These are phyloP conservation scores for Drosophila pseudotalamancana DNA, from an alignment of 2,888 invertebrate genomes.

Conservation along the genomic window DNA sequence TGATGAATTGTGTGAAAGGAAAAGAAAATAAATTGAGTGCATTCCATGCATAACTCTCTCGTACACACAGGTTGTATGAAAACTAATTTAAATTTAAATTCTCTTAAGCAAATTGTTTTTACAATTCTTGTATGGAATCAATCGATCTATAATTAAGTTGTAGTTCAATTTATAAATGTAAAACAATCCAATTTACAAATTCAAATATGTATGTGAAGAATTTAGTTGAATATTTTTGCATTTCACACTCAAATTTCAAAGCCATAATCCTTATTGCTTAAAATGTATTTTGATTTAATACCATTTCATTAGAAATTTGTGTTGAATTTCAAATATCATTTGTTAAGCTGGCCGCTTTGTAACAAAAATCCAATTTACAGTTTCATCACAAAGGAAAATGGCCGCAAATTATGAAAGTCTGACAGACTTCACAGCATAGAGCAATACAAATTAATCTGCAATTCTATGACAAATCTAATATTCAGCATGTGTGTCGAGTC, in stretches of 20 bases:
- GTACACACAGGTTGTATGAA: background rate
- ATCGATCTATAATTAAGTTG: no score
- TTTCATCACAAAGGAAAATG: constrained; percentile 14
- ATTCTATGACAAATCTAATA: constrained; percentile 26
- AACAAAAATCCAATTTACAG: constrained; percentile 11
- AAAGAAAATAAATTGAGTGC: no score
- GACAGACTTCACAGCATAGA: constrained; percentile 8
- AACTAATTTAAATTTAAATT: background rate
- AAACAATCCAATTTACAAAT: no score
- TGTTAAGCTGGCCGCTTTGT: background rate
- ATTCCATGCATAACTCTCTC: background rate
- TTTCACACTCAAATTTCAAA: background rate
- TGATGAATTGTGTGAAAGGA: background rate
- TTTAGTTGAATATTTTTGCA: no score
- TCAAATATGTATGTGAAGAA: no score
- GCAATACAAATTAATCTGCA: constrained; percentile 42
- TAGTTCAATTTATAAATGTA: no score
- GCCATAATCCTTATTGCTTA: background rate
- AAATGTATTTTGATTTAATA: background rate
- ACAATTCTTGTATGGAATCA: no score
- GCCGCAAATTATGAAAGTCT: constrained; percentile 25
- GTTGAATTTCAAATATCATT: background rate
- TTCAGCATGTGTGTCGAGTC: constrained; percentile 35
- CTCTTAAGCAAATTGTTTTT: background rate
- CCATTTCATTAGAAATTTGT: background rate